Conservation (phyloP, 2,113 vertebrate species). For the Thryonomys swinderianus region DNA sequence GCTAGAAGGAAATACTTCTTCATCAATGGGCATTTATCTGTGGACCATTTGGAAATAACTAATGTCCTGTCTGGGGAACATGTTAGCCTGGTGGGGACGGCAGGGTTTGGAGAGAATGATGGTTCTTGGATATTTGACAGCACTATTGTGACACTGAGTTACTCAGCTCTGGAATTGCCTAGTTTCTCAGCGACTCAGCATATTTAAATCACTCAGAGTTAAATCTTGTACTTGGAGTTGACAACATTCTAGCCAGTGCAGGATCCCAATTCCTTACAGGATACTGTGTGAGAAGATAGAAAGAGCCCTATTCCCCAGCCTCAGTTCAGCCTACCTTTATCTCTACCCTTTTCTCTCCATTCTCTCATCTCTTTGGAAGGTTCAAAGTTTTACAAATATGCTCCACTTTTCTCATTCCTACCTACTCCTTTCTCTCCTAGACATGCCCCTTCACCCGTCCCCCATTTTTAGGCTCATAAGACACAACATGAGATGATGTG, state of each 20-base stretch:
- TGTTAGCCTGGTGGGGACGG: not conserved
- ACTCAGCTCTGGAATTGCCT: not conserved
- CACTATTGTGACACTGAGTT: not conserved
- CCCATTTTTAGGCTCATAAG: not conserved
- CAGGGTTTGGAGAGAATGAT: not conserved
- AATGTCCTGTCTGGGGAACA: not conserved
- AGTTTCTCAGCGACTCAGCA: not conserved
- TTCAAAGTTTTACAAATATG: not conserved
- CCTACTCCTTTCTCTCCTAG: not conserved
- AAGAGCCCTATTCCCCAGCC: not conserved
- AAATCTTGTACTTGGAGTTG: not conserved
- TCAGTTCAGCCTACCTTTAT: not conserved
- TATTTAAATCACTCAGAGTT: not conserved
- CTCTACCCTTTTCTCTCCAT: not conserved
- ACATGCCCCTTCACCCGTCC: not conserved
- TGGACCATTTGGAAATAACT: not conserved
- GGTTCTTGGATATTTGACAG: not conserved
- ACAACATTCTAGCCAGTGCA: not conserved
- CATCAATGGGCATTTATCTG: not conserved
- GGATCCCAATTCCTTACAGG: not conserved
- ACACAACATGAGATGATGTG: not conserved
- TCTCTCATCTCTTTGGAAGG: not conserved
- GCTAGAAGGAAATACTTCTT: not conserved
- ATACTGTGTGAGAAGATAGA: not conserved
- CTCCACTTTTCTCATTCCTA: not conserved